Evolutionary conservation across 2,113 vertebrate species (phyloP).

Genomic region (Perccottus glenii): DNA sequence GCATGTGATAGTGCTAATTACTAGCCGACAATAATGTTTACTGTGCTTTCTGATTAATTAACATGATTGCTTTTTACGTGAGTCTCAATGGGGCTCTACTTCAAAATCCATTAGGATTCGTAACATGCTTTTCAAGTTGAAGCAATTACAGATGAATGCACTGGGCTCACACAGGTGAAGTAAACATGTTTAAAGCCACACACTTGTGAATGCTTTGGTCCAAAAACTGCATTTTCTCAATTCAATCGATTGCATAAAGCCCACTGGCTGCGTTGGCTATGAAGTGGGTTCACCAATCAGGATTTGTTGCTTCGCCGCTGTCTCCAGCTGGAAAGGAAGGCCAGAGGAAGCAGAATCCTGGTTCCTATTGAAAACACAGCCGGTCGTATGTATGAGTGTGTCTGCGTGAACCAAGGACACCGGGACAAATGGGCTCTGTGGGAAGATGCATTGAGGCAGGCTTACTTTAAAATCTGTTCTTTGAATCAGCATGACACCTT

Average conservation of each 20-base stretch:
- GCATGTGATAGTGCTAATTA: conserved; percentile 30
- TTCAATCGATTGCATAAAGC: conserved; percentile 54
- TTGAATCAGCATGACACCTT: conserved; percentile 56
- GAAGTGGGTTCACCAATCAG: conserved; percentile 44
- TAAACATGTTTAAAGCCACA: conserved; percentile 19
- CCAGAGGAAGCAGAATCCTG: conserved; percentile 34
- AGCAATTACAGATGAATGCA: not conserved
- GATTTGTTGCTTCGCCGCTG: conserved; percentile 34
- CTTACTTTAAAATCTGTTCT: conserved; percentile 63
- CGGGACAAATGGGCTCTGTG: conserved; percentile 54
- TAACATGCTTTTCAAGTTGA: not conserved
- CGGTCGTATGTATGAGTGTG: conserved; percentile 50
- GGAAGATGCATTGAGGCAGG: conserved; percentile 49
- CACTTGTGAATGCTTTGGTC: conserved; percentile 46
- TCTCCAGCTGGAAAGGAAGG: not conserved
- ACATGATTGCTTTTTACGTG: conserved; percentile 18
- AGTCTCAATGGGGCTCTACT: not conserved
- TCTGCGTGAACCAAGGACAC: conserved; percentile 63
- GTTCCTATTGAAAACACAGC: conserved; percentile 45
- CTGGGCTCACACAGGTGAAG: not conserved
- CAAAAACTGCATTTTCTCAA: conserved; percentile 34
- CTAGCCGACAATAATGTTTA: conserved; percentile 37
- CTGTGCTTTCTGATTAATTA: conserved; percentile 19
- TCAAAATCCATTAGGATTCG: conserved; percentile 3
- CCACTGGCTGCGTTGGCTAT: conserved; percentile 32